These are phyloP conservation scores for Metacarcinus magister DNA, from an alignment of 2,888 invertebrate species.

Conservation along the genomic window DNA sequence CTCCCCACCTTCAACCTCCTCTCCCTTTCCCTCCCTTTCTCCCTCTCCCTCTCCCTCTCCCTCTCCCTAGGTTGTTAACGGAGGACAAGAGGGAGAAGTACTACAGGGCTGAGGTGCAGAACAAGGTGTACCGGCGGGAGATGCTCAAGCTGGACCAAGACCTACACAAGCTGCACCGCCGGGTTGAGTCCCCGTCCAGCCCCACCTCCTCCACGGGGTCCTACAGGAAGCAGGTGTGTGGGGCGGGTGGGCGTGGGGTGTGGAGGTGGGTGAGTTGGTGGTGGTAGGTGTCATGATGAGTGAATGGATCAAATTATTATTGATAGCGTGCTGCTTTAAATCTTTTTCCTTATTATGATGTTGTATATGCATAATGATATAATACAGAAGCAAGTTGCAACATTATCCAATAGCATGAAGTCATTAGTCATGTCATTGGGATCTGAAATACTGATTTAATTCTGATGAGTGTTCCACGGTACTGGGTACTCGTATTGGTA, in stretches of 20 bases:
- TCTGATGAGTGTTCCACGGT: neutral
- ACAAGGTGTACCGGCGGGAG: conserved; percentile 93
- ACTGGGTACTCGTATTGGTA: neutral
- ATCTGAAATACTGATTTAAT: neutral
- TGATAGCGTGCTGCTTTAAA: too few species aligned
- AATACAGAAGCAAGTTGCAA: neutral
- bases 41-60: conserved; percentile 1
- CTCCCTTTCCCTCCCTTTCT: neutral
- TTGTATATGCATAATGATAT: neutral
- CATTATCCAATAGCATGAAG: neutral
- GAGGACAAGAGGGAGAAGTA: conserved; percentile 93
- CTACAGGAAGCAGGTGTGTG: neutral
- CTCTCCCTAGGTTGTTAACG: conserved; percentile 88
- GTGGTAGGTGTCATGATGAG: neutral
- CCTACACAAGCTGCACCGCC: conserved; percentile 90
- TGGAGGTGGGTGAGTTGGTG: neutral
- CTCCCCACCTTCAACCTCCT: neutral
- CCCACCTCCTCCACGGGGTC: conserved; percentile 70
- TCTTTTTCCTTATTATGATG: neutral
- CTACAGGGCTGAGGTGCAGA: conserved; percentile 95
- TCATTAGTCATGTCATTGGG: too few species aligned
- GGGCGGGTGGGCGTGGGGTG: neutral
- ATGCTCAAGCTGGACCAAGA: conserved; percentile 92
- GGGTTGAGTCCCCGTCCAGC: conserved; percentile 85
- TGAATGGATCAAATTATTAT: neutral